A percentile compares a stretch with the other conserved stretches of the same genome.
Evolutionary conservation across 2,113 vertebrate species (phyloP).

Genomic region (Erinaceus europaeus): DNA sequence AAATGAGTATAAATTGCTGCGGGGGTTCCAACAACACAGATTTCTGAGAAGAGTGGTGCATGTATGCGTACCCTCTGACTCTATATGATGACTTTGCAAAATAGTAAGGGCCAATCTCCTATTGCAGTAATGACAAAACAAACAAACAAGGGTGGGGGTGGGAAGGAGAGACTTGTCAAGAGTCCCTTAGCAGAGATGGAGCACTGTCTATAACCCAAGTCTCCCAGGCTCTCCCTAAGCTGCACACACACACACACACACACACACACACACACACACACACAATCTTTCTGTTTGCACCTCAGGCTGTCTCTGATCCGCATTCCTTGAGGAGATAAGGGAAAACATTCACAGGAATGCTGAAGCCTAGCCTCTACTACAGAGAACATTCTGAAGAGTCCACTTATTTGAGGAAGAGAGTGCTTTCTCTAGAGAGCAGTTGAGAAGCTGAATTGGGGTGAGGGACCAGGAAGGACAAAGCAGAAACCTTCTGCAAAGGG

Average conservation of each 20-base stretch:
- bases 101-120: background rate
- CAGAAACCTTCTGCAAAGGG: background rate
- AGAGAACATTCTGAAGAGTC: background rate
- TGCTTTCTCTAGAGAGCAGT: background rate
- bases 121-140: background rate
- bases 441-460: background rate
- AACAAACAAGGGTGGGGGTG: background rate
- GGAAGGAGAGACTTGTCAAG: background rate
- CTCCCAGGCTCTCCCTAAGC: background rate
- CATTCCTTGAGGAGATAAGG: background rate
- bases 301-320: background rate
- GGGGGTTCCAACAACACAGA: background rate
- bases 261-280: background rate
- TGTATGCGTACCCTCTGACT: background rate
- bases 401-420: slow-evolving; percentile 41
- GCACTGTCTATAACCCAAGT: background rate
- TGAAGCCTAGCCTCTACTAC: slow-evolving; percentile 4
- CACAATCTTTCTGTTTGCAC: background rate
- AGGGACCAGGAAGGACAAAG: background rate
- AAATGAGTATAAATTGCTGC: background rate
- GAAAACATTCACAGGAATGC: background rate
- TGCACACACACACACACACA: background rate
- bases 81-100: background rate
- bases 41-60: background rate
- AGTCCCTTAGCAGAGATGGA: background rate